These are phyloP conservation scores for Phylloscopus trochilus DNA, from an alignment of 2,113 vertebrate species.

Conservation along the genomic window DNA sequence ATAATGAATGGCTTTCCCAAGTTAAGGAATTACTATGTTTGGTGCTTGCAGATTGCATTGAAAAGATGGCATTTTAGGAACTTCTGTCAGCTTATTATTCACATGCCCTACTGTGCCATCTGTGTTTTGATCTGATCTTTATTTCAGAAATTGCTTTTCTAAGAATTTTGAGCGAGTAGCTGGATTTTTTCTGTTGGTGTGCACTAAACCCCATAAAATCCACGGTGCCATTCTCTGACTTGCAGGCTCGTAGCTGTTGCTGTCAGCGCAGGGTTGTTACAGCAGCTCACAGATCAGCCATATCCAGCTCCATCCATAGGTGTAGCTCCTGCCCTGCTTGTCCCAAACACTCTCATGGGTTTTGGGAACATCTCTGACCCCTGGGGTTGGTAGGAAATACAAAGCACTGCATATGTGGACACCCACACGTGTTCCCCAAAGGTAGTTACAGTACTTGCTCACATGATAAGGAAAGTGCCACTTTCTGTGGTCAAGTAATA, in stretches of 20 bases:
- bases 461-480: background rate
- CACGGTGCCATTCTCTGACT: background rate
- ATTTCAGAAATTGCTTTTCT: background rate
- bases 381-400: background rate
- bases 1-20: background rate
- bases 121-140: background rate
- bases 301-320: background rate
- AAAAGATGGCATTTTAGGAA: background rate
- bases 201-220: background rate
- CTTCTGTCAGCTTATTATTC: background rate
- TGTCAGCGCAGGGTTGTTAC: background rate
- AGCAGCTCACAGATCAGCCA: background rate
- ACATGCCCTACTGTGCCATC: background rate
- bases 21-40: background rate
- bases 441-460: background rate
- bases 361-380: background rate
- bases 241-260: background rate
- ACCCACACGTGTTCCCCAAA: background rate
- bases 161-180: background rate
- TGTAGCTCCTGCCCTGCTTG: background rate
- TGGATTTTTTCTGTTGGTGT: background rate
- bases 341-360: background rate
- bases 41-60: background rate
- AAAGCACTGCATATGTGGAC: rapidly evolving
- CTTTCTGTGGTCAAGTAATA: background rate